These are phyloP conservation scores for Eupithecia tripunctaria DNA, from an alignment of 2,888 invertebrate genomes.

Conservation along the genomic window DNA sequence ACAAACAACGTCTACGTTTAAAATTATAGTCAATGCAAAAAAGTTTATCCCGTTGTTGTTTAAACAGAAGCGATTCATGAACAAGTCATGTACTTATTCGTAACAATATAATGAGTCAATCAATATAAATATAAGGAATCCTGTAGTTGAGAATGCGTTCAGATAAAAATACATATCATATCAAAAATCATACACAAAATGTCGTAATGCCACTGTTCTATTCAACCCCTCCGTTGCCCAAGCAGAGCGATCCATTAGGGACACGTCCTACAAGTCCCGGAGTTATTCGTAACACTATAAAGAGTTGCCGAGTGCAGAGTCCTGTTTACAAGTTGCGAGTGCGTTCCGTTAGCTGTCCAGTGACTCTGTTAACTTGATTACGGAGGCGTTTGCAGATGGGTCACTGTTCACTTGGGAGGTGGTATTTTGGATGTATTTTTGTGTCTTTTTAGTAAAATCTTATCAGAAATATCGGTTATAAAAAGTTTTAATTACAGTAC, in stretches of 20 bases:
- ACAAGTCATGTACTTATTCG: constrained; percentile 73
- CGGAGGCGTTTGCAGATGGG: constrained; percentile 30
- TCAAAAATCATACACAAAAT: too few species aligned
- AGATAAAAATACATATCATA: too few species aligned
- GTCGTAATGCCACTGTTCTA: neutral
- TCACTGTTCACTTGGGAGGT: constrained; percentile 14
- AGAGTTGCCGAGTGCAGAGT: constrained; percentile 70
- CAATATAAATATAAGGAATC: too few species aligned
- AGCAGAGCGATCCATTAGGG: constrained; percentile 81
- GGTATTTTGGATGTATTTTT: neutral
- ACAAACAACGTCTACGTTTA: too few species aligned
- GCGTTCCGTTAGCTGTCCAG: constrained; percentile 53
- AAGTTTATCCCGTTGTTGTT: constrained; percentile 32
- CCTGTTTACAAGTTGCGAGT: constrained; percentile 70
- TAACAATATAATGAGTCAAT: constrained; percentile 83
- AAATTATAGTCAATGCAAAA: too few species aligned
- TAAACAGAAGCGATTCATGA: constrained; percentile 81
- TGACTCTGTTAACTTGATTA: constrained; percentile 68
- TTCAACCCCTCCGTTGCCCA: constrained; percentile 48
- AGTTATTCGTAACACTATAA: constrained; percentile 80
- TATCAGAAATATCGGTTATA: neutral
- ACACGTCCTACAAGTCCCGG: constrained; percentile 71
- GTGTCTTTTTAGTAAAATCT: neutral
- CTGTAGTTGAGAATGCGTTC: too few species aligned
- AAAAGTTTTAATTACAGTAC: too few species aligned